Percentiles rank a stretch among this genome's conserved stretches.
phyloP scores from a whole-genome alignment of 2,888 invertebrate species.

The Octodonta nipae region DNA sequence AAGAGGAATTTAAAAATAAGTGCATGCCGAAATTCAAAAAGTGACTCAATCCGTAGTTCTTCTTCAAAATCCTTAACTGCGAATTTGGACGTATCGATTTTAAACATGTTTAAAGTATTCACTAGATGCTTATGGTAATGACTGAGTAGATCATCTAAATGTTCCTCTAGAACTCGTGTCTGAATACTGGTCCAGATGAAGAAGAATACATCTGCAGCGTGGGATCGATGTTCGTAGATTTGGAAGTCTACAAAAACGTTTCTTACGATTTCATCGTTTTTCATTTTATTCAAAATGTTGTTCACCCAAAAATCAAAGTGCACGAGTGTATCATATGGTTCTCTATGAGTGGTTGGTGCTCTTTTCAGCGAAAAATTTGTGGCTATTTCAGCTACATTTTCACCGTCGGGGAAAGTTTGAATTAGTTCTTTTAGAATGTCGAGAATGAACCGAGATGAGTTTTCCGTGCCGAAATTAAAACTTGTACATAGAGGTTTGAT shows the following conservation, averaged over 20 bases:
- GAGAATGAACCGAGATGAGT: neutral
- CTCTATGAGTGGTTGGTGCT: neutral
- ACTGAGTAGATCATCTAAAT: constrained; percentile 35
- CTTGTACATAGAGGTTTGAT: neutral
- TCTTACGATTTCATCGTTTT: no score
- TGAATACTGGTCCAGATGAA: constrained; percentile 39
- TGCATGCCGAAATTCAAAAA: no score
- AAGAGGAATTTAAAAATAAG: no score
- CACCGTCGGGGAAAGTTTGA: neutral
- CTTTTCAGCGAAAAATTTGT: neutral
- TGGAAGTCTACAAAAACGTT: no score
- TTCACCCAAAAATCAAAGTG: no score
- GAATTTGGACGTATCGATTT: constrained; percentile 25
- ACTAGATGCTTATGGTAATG: constrained; percentile 38
- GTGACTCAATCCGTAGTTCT: constrained; percentile 25
- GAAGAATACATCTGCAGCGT: constrained; percentile 40
- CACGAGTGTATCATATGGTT: no score
- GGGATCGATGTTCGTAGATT: constrained; percentile 37
- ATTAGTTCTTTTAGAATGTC: neutral
- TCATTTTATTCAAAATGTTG: no score
- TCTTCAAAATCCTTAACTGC: constrained; percentile 28
- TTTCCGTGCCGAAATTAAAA: no score
- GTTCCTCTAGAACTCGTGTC: constrained; percentile 26
- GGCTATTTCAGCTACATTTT: neutral
- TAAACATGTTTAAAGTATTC: constrained; percentile 24